A percentile compares a stretch with the other conserved stretches of the same genome.
Conservation (phyloP, 2,888 invertebrate genomes). For the Diloba caeruleocephala region DNA sequence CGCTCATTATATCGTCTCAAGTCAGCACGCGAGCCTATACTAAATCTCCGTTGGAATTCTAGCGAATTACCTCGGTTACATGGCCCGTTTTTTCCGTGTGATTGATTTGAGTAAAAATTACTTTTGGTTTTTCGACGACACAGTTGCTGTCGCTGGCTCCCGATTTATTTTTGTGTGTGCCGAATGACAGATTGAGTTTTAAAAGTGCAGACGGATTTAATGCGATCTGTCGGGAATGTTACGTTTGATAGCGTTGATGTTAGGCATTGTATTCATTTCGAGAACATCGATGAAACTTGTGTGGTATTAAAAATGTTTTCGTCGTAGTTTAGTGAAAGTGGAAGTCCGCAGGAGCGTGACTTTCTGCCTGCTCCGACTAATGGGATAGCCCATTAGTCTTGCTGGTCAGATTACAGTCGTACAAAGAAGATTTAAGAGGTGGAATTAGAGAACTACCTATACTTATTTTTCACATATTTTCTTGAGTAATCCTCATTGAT, state of each 20-base stretch:
- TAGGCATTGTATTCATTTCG: background rate
- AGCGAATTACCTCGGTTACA: constrained; percentile 85
- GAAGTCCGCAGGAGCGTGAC: no score
- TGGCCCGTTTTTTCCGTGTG: constrained; percentile 82
- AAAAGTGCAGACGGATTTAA: constrained; percentile 15
- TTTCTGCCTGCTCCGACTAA: no score
- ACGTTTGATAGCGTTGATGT: background rate
- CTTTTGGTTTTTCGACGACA: constrained; percentile 75
- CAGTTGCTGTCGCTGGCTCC: constrained; percentile 31
- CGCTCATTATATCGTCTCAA: constrained; percentile 84
- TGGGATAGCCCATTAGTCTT: no score
- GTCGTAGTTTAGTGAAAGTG: no score
- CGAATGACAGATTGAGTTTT: constrained; percentile 47
- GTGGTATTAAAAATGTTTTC: no score
- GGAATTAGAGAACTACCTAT: no score
- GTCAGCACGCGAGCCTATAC: constrained; percentile 83
- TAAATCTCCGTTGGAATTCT: constrained; percentile 88
- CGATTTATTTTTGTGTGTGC: constrained; percentile 28
- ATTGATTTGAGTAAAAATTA: constrained; percentile 88
- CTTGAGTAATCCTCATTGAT: no score
- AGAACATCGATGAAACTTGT: no score
- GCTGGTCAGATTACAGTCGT: no score
- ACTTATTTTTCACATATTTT: no score
- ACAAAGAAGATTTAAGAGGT: no score
- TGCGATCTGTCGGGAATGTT: constrained; percentile 1